Conservation (phyloP, 2,113 vertebrate genomes). For the Azemiops feae region DNA sequence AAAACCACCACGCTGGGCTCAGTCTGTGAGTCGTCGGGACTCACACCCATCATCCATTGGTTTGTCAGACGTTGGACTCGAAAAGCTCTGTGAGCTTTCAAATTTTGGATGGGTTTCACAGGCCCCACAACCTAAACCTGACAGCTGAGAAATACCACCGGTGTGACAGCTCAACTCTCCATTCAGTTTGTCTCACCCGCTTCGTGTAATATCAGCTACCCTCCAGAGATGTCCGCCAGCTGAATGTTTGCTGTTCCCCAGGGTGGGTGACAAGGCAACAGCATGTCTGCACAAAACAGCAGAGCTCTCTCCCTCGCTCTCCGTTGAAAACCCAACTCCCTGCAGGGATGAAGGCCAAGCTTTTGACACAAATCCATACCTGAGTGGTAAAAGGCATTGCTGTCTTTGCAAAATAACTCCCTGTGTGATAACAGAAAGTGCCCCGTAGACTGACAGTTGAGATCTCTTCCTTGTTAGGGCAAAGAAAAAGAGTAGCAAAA, state of each 20-base stretch:
- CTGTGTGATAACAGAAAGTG: background rate
- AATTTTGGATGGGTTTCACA: background rate
- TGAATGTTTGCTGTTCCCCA: accelerated
- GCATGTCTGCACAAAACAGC: background rate
- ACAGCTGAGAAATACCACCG: background rate
- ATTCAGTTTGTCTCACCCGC: background rate
- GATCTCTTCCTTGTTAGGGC: background rate
- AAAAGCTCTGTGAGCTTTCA: background rate
- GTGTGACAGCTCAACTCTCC: conserved; percentile 5
- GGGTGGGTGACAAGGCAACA: background rate
- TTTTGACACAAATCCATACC: conserved; percentile 24
- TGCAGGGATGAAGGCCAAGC: background rate
- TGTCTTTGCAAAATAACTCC: background rate
- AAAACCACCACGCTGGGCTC: background rate
- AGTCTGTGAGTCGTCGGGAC: background rate
- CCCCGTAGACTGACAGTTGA: background rate
- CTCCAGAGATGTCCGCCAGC: conserved; percentile 15
- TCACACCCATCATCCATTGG: background rate
- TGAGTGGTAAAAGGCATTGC: background rate
- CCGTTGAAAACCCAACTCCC: conserved; percentile 1
- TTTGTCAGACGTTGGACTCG: background rate
- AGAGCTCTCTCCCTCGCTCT: accelerated
- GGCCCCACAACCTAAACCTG: background rate
- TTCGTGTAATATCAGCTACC: background rate
- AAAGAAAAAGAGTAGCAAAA: background rate